Evolutionary conservation across 2,797 vertebrate species (phyloP).

Genomic region (Pangasius macronema): DNA sequence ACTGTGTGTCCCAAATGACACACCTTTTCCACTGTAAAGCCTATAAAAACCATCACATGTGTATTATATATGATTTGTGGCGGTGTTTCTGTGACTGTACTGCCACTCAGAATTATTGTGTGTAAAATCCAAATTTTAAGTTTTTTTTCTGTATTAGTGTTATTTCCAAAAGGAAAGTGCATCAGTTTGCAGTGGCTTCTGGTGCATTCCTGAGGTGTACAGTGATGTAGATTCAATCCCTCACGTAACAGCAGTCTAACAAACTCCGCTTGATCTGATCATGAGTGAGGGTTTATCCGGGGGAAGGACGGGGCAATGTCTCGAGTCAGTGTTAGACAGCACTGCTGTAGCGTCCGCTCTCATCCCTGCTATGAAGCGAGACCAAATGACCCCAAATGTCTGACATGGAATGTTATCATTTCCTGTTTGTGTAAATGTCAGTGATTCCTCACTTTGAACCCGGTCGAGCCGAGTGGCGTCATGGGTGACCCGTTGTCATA

Average conservation of each 20-base stretch:
- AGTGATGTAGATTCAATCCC: background rate
- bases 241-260: background rate
- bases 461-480: conserved; percentile 27
- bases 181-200: background rate
- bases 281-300: background rate
- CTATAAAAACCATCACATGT: background rate
- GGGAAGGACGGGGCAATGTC: background rate
- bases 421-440: conserved; percentile 68
- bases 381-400: conserved; percentile 36
- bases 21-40: background rate
- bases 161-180: background rate
- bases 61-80: background rate
- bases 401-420: conserved; percentile 56
- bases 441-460: conserved; percentile 48
- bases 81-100: background rate
- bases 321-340: background rate
- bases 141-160: background rate
- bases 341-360: background rate
- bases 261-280: background rate
- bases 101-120: background rate
- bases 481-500: conserved; percentile 29
- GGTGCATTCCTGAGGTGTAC: too few species aligned
- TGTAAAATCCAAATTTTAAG: background rate
- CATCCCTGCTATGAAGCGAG: background rate
- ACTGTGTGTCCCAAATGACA: background rate